These are phyloP conservation scores for Tragelaphus imberbis DNA, from an alignment of 2,113 vertebrate genomes.

Conservation along the genomic window DNA sequence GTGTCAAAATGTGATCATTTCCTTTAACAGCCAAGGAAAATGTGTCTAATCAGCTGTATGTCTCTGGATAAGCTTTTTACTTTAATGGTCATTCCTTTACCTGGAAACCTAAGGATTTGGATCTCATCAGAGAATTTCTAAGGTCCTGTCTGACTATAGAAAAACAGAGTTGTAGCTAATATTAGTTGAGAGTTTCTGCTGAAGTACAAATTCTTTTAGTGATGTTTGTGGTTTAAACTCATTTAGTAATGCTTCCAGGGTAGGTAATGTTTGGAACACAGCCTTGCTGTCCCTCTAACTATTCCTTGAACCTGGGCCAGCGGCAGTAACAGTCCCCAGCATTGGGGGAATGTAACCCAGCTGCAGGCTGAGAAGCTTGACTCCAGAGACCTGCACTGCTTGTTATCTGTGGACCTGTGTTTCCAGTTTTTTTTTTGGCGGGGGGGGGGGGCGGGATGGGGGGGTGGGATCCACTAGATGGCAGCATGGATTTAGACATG, in stretches of 20 bases:
- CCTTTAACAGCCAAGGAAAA: background rate
- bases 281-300: background rate
- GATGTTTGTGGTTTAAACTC: background rate
- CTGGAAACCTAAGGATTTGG: background rate
- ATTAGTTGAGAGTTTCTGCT: background rate
- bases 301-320: background rate
- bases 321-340: background rate
- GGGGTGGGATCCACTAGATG: constrained; percentile 25
- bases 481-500: constrained; percentile 30
- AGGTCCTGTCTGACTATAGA: background rate
- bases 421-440: background rate
- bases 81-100: background rate
- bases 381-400: background rate
- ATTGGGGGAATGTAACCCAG: background rate
- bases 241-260: background rate
- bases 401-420: background rate
- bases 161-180: background rate
- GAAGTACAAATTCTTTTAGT: background rate
- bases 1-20: background rate
- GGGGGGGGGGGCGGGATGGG: fast-evolving
- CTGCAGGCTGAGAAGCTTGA: background rate
- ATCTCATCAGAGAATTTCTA: background rate
- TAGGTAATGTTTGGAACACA: background rate
- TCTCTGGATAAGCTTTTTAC: background rate
- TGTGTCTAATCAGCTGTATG: background rate